Evolutionary conservation across 2,113 vertebrate species (phyloP).

Genomic region (Aviceda subcristata): DNA sequence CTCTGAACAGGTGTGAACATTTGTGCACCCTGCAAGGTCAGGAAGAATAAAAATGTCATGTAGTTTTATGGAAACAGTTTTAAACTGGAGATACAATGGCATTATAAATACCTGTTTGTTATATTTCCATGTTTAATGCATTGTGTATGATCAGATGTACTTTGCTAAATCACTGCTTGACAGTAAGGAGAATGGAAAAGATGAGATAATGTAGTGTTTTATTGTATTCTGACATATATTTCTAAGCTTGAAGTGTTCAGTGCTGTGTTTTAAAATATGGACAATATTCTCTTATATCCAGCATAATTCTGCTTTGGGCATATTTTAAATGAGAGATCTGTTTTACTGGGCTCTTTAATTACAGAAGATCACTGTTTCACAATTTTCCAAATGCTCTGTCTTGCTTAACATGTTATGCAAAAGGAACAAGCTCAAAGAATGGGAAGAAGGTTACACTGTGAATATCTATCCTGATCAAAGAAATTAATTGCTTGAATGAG

Average conservation of each 20-base stretch:
- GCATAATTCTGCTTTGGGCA: conserved; percentile 5
- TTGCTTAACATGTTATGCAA: neutral
- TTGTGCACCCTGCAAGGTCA: neutral
- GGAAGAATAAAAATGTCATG: neutral
- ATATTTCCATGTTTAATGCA: neutral
- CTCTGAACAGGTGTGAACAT: neutral
- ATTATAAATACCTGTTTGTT: neutral
- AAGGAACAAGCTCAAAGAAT: neutral
- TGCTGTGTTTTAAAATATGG: conserved; percentile 18
- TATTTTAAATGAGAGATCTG: conserved; percentile 33
- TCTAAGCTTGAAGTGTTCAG: conserved; percentile 17
- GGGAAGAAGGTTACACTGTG: neutral
- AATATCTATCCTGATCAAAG: neutral
- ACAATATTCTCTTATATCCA: neutral
- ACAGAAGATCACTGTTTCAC: conserved; percentile 6
- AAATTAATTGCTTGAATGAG: neutral
- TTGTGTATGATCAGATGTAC: neutral
- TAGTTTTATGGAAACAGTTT: neutral
- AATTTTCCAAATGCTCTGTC: neutral
- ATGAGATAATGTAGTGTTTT: conserved; percentile 7
- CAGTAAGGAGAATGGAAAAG: conserved; percentile 9
- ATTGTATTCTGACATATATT: conserved; percentile 10
- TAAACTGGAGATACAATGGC: neutral
- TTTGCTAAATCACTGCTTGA: neutral
- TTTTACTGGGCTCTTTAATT: conserved; percentile 19